These are phyloP conservation scores for Halocynthia roretzi DNA, from an alignment of 23 tunicate genomes.

Conservation along the genomic window DNA sequence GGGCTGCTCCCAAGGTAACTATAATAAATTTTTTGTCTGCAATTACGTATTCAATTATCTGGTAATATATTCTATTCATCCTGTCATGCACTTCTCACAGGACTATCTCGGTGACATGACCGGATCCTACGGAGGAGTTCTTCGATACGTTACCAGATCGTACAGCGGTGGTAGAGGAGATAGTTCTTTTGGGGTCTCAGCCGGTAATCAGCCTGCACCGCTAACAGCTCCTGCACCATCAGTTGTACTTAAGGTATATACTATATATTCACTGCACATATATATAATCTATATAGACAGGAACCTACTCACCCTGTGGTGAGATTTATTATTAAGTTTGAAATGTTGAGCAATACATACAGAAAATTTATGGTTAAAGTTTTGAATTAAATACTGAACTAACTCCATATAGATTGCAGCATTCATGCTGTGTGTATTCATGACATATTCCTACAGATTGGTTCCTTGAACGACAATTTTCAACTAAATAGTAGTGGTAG, in stretches of 20 bases:
- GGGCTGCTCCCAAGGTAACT: slow-evolving; percentile 76
- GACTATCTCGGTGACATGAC: slow-evolving; percentile 41
- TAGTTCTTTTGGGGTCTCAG: neutral
- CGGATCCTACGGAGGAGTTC: slow-evolving; percentile 76
- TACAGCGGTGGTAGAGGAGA: slow-evolving; percentile 48
- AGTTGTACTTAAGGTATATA: slow-evolving; percentile 45
- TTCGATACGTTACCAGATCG: slow-evolving; percentile 20
- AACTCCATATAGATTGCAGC: too few species aligned
- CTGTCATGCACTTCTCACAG: neutral
- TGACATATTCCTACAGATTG: too few species aligned
- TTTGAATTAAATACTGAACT: too few species aligned
- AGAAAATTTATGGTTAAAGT: too few species aligned
- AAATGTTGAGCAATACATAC: too few species aligned
- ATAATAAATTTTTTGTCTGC: neutral
- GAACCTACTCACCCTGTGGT: too few species aligned
- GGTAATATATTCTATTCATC: neutral
- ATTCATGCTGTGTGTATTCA: too few species aligned
- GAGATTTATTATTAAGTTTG: too few species aligned
- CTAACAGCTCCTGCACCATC: slow-evolving; percentile 31
- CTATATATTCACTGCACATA: neutral
- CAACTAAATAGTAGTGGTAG: too few species aligned
- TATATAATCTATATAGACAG: too few species aligned
- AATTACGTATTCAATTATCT: too few species aligned
- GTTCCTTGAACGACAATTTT: too few species aligned
- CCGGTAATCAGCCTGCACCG: slow-evolving; percentile 26